A percentile compares a stretch with the other conserved stretches of the same genome.
phyloP scores from a whole-genome alignment of 2,888 invertebrate genomes.

The Sipunculus nudus region DNA sequence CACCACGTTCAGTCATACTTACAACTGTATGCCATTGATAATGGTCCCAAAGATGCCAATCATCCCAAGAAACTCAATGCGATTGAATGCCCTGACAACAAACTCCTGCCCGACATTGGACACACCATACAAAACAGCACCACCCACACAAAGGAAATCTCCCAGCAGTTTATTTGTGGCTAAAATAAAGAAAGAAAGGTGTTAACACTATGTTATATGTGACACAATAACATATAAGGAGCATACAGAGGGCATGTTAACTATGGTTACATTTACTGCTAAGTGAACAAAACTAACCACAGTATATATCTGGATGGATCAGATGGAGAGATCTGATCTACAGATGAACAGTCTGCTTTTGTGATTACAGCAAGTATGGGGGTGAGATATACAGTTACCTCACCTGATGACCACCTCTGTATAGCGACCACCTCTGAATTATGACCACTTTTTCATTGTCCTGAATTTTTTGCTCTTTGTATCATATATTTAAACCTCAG shows the following conservation, averaged over 20 bases:
- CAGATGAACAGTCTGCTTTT: no score
- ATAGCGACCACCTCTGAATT: no score
- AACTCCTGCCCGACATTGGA: constrained; percentile 84
- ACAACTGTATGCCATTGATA: constrained; percentile 82
- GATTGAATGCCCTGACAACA: constrained; percentile 80
- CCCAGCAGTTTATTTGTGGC: constrained; percentile 83
- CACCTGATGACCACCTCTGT: no score
- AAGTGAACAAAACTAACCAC: no score
- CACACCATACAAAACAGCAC: constrained; percentile 81
- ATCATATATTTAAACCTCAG: no score
- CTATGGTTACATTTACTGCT: background rate
- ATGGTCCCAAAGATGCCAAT: constrained; percentile 83
- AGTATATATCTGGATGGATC: no score
- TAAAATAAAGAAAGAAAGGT: constrained; percentile 67
- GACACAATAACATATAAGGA: background rate
- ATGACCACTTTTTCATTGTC: no score
- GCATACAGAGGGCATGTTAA: no score
- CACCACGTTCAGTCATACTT: constrained; percentile 65
- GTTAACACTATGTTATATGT: background rate
- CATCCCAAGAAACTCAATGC: constrained; percentile 83
- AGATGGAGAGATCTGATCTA: no score
- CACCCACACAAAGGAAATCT: constrained; percentile 82
- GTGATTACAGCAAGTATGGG: no score
- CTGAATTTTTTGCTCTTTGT: no score
- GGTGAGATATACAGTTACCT: no score